Evolutionary conservation across 2,797 vertebrate species (phyloP), one percentile per base, ranked within the genome.

Genomic region (Nannoperca obscura): DNA sequence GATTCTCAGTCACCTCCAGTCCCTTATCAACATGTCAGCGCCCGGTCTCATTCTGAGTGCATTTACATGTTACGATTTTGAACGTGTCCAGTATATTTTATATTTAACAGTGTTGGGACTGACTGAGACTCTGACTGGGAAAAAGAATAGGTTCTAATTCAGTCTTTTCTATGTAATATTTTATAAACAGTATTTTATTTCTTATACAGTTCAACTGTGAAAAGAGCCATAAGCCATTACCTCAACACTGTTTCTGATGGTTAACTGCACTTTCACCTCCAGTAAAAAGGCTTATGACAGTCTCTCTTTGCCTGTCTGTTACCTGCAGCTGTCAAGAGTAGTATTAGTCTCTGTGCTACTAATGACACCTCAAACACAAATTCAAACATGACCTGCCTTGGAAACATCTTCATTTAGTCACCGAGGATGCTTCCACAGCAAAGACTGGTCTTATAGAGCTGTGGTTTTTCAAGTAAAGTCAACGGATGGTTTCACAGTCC

Each of bases 401-500:
- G 10, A 32, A 66, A 82, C 75, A 85, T 73, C 62, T 55, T 61
- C 38, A 30, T 34, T 65, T 22, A 63, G 13, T 60, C 34, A 40
- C 71, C 12, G 22, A 32, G 53, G 32, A 66, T 24, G 47, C 14
- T 32, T 55, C 36, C n/a, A 19, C 47, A 44, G 32, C 5, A 27
- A 42, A 49, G 10, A 49, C 49, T 30, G 20, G 24, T 36, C 30
- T 67, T 1, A 44, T 2, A 7, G 50, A 79, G 50, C 27, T 55
- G 27, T 58, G 52, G 19, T 55, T 17, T 20, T 62, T 75, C 60
- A 60, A 40, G 40, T 3, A 81, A 46, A 74, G 58, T 50, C 55
- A 59, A 82, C 66, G 38, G 50, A 75, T 53, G 20, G 36, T 86
- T 86, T 92, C 93, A 88, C 95, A 95, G 95, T 94, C 92, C 93